Base-by-base conservation (phyloP, 2,888 invertebrate species). In the Elgonia sp. region DNA sequence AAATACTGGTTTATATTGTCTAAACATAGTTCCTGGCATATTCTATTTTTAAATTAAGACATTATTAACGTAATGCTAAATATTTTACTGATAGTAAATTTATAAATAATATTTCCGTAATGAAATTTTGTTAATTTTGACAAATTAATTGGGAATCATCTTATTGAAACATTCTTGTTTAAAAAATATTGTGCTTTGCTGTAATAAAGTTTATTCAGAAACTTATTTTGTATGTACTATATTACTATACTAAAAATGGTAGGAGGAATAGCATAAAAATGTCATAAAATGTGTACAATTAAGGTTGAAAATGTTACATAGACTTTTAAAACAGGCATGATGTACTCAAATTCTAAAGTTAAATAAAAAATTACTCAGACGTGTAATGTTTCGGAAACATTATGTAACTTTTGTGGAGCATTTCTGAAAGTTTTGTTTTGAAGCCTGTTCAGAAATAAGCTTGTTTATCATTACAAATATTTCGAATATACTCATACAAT, bases 1-100 rank as follows among this genome's bases (percentile, higher is more conserved):
- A 42, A 60, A 70, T 69, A 81, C 97, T 40, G 12, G 63, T 40
- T 65, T 63, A n/a, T 63, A 63, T 39, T 18, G 63, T 18, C 39
- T 39, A n/a, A 40, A 60, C 60, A 60, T 60, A 12, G 60, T 60
- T 60, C 4, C n/a, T 37, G 16, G 29, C 14, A 60, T 14, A 12
- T 18, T 29, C 60, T 37, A 37, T 20, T 20, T 57, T 20, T 20
- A 9, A 37, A 60, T 60, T 60, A 60, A 60, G 60, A 29, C 29
- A 37, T 60, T 57, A 29, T 14, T 37, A 37, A 29, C 16, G 14
- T 16, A 10, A 12, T 29, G 29, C 29, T 14, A 18, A 60, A 60
- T 53, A 53, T 53, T 29, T 29, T 29, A 57, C 21, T 4, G 9
- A 46, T 69, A 21, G 20, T 10, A 46, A 46, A 14, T 21, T n/a